Conservation (phyloP, 2,888 invertebrate genomes). For the Crepidodera aurea region DNA sequence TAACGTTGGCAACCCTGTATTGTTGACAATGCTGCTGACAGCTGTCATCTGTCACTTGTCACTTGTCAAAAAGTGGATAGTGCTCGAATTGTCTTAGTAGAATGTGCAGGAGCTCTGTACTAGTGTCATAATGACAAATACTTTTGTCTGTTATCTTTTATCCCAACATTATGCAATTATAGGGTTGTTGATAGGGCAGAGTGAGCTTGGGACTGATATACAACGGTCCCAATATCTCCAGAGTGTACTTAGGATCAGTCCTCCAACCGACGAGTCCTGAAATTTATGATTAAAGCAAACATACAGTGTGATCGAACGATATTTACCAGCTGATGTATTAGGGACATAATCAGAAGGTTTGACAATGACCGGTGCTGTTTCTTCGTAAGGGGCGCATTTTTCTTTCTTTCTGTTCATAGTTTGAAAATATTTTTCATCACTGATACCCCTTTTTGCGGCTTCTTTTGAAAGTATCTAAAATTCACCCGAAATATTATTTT, state of each 20-base stretch:
- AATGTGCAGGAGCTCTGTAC: too few species aligned
- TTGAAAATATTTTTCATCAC: conserved; percentile 34
- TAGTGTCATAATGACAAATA: too few species aligned
- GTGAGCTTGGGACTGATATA: conserved; percentile 61
- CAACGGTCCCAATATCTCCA: conserved; percentile 61
- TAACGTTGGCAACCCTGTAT: too few species aligned
- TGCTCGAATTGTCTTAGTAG: too few species aligned
- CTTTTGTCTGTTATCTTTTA: too few species aligned
- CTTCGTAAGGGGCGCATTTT: conserved; percentile 28
- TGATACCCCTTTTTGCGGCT: conserved; percentile 35
- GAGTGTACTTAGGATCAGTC: conserved; percentile 54
- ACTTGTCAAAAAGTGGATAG: too few species aligned
- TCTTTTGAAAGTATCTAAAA: conserved; percentile 39
- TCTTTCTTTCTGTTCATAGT: conserved; percentile 31
- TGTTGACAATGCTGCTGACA: too few species aligned
- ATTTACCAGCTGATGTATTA: conserved; percentile 37
- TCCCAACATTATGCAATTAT: conserved; percentile 48
- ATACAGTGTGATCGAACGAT: not conserved
- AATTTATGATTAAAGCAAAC: conserved; percentile 21
- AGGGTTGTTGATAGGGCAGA: conserved; percentile 53
- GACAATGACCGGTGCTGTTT: conserved; percentile 30
- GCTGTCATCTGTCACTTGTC: too few species aligned
- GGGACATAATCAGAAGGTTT: conserved; percentile 28
- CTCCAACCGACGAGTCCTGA: conserved; percentile 63
- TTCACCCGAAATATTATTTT: not conserved